Evolutionary conservation across 2,888 invertebrate genomes (phyloP), one percentile per base, ranked within the genome.

Genomic region (Aspidiotus rigidus): DNA sequence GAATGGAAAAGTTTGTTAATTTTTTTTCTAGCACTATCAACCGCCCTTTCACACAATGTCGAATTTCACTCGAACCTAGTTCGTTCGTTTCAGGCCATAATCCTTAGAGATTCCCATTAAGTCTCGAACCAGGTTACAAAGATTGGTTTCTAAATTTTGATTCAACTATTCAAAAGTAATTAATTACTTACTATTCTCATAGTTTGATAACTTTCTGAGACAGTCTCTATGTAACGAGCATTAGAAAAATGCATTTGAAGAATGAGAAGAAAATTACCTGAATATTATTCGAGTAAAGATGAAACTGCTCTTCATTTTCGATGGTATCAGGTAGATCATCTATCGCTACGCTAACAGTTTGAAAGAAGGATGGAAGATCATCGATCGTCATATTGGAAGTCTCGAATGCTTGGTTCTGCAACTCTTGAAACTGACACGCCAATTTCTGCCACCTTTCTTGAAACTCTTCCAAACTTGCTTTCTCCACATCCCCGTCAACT

Each of bases 401-500:
- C 44, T 67, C 57, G 8, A 60, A 60, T 49, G 53, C 60, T 67
- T 67, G 59, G 39, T 57, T 57, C 28, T 60, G 59, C 7, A 67
- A 15, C 7, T 64, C 64, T n/a, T 40, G 83, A 8, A 90, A 88
- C 28, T 5, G 28, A 28, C 28, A 28, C 28, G 28, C 82, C 0
- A 90, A 79, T 39, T 81, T 81, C 64, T 82, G 82, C 90, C 91
- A 92, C 73, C 88, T 85, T 72, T 87, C 85, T 77, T 89, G 87
- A 41, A 91, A 80, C 74, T 90, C 87, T 0, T 85, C 84, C 76
- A 89, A 87, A 79, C 88, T 87, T 75, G 89, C 86, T 2, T 90
- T 81, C 76, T 91, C 90, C 0, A 87, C 79, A 83, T 87, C 86
- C 79, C 91, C 91, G 75, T 93, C 92, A 0, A 89, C 86, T n/a